Evolutionary conservation across 2,797 vertebrate genomes (phyloP), one percentile per base, ranked within the genome.

Genomic region (Enteromius treurensis): DNA sequence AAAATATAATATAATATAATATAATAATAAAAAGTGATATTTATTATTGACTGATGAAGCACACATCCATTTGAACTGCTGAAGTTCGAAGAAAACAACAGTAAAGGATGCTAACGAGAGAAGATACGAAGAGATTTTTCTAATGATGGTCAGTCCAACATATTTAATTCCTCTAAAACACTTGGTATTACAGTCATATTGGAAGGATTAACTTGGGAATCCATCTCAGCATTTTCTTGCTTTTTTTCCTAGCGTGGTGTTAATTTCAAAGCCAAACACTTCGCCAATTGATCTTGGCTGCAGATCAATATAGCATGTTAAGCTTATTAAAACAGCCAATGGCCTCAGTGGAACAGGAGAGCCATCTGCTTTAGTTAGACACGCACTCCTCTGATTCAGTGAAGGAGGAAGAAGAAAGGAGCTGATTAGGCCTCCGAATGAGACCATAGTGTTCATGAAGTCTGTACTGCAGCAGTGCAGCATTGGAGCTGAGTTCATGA

Each of bases 281-380:
- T 83, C 5, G 64, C 74, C 81, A 83, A 70, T 77, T 83, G 81
- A 83, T 83, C 74, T 83, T 83, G 81, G 81, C 81, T 77, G 51
- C 64, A 19, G 51, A 83, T 83, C 81, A 83, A 83, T 83, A 83
- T 58, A 77, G 81, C 81, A 83, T 83, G 81, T 83, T 83, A 77
- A 77, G 81, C 81, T 83, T 83, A 83, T 77, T 83, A 83, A 83
- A 83, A 77, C 81, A 83, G 74, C 81, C 81, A 83, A 83, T 77
- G 51, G 49, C 65, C 81, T 83, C 74, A 45, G 74, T 60, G 81
- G 81, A 83, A 77, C 74, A 70, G 62, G 26, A 69, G 74, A 83
- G 81, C 81, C 81, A 83, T 83, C 81, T 83, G 81, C 74, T 77
- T 83, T 77, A 82, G 73, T 82, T 77, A 83, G 64, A 77, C 71